Evolutionary conservation across 2,888 invertebrate genomes (phyloP), one percentile per base, ranked within the genome.

Genomic region (Drosophila infuscata): DNA sequence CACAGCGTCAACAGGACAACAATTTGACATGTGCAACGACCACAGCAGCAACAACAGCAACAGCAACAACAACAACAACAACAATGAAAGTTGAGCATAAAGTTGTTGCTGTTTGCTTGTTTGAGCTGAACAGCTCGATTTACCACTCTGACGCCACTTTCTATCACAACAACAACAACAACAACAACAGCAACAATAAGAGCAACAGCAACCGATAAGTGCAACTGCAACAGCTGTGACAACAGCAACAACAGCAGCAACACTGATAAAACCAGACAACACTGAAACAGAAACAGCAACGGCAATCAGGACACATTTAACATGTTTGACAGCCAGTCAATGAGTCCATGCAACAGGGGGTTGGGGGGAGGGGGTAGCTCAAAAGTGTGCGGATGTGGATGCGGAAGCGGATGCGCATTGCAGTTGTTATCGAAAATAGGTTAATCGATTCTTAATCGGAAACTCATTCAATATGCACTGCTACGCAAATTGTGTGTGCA

Each of bases 371-470:
- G 7, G 3, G 46, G 20, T 43, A 2, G 49, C 15, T 12, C 20
- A 12, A 12, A 9, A 17, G 43, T 30, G 49, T 38, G 17, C 53
- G 11, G n/a, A 9, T 48, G 36, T 17, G 75, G 43, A 66, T 63
- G 58, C 58, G 61, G 70, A 76, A 68, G 68, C 74, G 82, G 83
- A 85, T 89, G 91, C 91, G 91, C 91, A 92, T 87, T 92, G 92
- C 92, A 89, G 92, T 88, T 82, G 90, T 89, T 90, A 91, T 92
- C 91, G 91, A 91, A 92, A 91, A 91, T 92, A 83, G 91, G 91
- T 92, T 92, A 91, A 92, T 91, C 92, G 92, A 91, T 90, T 92
- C 91, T 91, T 88, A 92, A 89, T 90, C 87, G 91, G 88, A 91
- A 91, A 84, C 89, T 82, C 88, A 87, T 91, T 82, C 88, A 88